Conservation (phyloP, 2,797 vertebrate species). For the Dendrocincla tyrannina region DNA sequence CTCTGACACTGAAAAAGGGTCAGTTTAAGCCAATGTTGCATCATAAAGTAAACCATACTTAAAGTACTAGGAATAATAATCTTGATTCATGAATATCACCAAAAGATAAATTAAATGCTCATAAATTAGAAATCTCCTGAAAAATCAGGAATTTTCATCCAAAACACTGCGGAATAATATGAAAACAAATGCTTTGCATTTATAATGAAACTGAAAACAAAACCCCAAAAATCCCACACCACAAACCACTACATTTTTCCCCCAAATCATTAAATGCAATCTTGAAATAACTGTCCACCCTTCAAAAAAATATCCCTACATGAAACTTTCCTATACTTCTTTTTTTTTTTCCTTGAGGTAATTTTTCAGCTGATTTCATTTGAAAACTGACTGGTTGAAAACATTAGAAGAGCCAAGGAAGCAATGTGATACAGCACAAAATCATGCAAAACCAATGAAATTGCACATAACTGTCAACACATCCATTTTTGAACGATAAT, state of each 20-base stretch:
- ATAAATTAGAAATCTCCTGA: not conserved
- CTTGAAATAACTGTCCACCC: not conserved
- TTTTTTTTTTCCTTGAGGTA: not conserved
- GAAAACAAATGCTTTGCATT: not conserved
- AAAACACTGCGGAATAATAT: accelerated
- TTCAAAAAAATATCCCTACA: not conserved
- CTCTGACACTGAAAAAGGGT: not conserved
- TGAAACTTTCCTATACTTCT: not conserved
- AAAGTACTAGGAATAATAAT: not conserved
- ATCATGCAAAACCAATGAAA: not conserved
- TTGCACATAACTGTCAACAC: not conserved
- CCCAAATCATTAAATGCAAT: not conserved
- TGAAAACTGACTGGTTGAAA: not conserved
- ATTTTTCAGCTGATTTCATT: not conserved
- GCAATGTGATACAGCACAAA: not conserved
- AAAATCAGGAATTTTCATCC: not conserved
- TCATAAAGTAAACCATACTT: not conserved
- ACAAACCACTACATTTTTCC: not conserved
- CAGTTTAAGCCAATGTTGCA: not conserved
- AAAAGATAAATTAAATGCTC: not conserved
- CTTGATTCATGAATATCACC: not conserved
- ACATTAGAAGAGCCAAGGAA: not conserved
- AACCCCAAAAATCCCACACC: accelerated
- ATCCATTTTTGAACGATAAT: not conserved
- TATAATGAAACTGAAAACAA: not conserved